Conservation (phyloP, 2,113 vertebrate genomes). For the Nestor notabilis region DNA sequence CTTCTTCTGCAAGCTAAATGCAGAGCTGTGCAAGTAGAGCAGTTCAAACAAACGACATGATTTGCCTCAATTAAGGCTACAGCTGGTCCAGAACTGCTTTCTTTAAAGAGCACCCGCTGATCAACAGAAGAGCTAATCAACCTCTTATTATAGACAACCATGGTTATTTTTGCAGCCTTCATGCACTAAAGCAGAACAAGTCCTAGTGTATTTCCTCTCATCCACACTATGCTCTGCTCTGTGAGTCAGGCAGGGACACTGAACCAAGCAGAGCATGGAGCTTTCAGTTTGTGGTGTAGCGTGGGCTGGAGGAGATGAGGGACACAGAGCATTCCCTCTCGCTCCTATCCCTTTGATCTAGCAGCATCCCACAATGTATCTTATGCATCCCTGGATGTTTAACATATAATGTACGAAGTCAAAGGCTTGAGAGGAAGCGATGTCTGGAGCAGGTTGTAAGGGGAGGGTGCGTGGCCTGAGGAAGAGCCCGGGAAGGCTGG, state of each 20-base stretch:
- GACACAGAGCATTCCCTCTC: background rate
- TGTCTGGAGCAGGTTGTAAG: background rate
- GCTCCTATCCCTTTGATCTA: background rate
- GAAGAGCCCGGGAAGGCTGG: background rate
- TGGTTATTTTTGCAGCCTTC: constrained; percentile 17
- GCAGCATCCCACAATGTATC: background rate
- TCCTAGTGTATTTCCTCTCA: background rate
- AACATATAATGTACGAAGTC: background rate
- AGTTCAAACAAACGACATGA: background rate
- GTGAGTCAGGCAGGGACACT: background rate
- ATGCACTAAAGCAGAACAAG: background rate
- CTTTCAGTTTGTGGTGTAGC: background rate
- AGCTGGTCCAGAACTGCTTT: constrained; percentile 5
- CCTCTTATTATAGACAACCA: background rate
- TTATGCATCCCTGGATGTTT: background rate
- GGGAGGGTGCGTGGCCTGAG: fast-evolving
- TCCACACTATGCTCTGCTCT: background rate
- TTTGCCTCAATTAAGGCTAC: constrained; percentile 38
- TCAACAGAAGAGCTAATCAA: constrained; percentile 15
- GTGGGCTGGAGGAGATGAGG: background rate
- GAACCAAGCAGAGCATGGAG: background rate
- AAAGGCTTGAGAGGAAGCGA: background rate
- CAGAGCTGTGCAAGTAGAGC: background rate
- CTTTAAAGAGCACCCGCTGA: background rate
- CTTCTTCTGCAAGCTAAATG: background rate